These are phyloP conservation scores for Cettia cetti DNA, from an alignment of 2,113 vertebrate genomes.

Conservation along the genomic window DNA sequence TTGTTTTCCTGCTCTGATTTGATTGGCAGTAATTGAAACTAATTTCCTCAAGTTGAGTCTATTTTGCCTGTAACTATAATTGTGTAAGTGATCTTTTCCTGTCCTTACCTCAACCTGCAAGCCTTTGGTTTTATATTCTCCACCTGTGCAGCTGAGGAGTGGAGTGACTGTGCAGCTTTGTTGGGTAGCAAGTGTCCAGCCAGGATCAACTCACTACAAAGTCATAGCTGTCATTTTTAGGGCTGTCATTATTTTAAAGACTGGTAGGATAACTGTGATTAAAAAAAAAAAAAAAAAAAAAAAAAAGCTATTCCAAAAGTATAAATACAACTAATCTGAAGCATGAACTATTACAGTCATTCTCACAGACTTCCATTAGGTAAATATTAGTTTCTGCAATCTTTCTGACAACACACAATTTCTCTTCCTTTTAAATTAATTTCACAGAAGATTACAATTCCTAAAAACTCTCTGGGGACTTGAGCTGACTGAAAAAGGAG, in stretches of 20 bases:
- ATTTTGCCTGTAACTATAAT: background rate
- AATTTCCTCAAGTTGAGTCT: background rate
- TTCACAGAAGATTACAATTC: background rate
- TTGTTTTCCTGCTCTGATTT: background rate
- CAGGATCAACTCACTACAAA: background rate
- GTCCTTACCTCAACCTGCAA: background rate
- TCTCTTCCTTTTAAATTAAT: slow-evolving; percentile 42
- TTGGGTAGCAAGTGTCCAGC: background rate
- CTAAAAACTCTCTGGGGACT: background rate
- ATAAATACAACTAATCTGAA: background rate
- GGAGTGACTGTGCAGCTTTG: background rate
- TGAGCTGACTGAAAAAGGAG: background rate
- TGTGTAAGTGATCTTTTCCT: background rate
- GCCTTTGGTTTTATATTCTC: background rate
- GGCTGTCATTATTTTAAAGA: background rate
- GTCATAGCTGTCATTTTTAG: background rate
- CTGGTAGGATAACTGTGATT: background rate
- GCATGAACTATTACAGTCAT: background rate
- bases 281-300: background rate
- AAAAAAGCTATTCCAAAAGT: background rate
- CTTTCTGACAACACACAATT: background rate
- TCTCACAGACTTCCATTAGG: background rate
- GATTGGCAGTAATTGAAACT: background rate
- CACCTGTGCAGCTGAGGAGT: background rate
- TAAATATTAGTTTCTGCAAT: background rate